These are phyloP conservation scores for Pseudopodoces humilis DNA, from an alignment of 2,113 vertebrate genomes.

Conservation along the genomic window DNA sequence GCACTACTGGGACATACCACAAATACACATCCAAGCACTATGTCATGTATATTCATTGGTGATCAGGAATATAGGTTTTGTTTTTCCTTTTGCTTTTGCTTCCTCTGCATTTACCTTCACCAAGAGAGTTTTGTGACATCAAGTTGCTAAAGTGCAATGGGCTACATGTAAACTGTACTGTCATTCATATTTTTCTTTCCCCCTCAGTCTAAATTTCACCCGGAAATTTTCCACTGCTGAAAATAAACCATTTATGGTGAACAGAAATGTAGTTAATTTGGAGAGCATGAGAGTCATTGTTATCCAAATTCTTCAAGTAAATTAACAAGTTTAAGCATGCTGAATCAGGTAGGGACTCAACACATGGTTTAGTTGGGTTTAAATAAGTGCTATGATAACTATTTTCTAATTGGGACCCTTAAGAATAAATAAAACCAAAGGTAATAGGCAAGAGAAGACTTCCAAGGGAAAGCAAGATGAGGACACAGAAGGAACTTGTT, in stretches of 20 bases:
- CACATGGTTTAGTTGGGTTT: background rate
- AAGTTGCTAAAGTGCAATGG: background rate
- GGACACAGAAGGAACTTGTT: background rate
- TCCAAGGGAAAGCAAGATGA: background rate
- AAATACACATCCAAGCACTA: background rate
- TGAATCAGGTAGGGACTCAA: background rate
- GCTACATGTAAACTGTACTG: background rate
- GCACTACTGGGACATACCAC: background rate
- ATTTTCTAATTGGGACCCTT: background rate
- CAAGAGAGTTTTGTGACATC: background rate
- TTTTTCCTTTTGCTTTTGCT: background rate
- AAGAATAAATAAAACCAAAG: background rate
- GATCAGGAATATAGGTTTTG: rapidly evolving
- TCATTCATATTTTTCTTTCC: background rate
- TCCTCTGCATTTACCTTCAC: background rate
- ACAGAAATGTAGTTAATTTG: background rate
- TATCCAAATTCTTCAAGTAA: background rate
- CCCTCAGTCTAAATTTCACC: background rate
- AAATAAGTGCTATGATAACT: background rate
- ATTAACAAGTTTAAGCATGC: background rate
- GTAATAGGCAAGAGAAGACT: background rate
- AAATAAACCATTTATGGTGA: background rate
- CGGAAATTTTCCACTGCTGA: background rate
- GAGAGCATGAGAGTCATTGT: background rate
- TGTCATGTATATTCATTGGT: background rate